Evolutionary conservation across 2,113 vertebrate species (phyloP).

Genomic region (Hemiprocne comata): DNA sequence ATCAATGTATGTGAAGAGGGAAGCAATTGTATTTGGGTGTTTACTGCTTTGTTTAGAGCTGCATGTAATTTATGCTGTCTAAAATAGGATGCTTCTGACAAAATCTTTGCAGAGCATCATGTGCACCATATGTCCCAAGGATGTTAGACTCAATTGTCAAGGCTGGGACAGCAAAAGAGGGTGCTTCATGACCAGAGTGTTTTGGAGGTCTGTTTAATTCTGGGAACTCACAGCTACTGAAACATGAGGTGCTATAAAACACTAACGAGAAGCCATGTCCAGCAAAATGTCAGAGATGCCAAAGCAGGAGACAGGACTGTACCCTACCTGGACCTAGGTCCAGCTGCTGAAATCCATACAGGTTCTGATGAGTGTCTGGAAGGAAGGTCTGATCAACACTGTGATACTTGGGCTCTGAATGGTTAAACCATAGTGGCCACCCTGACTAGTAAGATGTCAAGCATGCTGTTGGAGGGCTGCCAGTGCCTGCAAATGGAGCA

Average conservation of each 20-base stretch:
- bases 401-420: not conserved
- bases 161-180: not conserved
- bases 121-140: not conserved
- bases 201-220: not conserved
- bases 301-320: not conserved
- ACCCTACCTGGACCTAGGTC: not conserved
- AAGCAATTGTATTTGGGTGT: not conserved
- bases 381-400: not conserved
- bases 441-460: constrained; percentile 12
- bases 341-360: not conserved
- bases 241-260: not conserved
- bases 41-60: not conserved
- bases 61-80: not conserved
- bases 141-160: not conserved
- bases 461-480: not conserved
- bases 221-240: not conserved
- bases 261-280: not conserved
- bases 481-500: constrained; percentile 28
- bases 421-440: not conserved
- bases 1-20: not conserved
- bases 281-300: not conserved
- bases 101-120: not conserved
- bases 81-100: not conserved
- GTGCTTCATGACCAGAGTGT: not conserved
- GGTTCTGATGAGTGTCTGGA: not conserved